Percentiles rank a stretch among this genome's conserved stretches.
phyloP scores from a whole-genome alignment of 2,113 vertebrate genomes.

The Zapus hudsonius region DNA sequence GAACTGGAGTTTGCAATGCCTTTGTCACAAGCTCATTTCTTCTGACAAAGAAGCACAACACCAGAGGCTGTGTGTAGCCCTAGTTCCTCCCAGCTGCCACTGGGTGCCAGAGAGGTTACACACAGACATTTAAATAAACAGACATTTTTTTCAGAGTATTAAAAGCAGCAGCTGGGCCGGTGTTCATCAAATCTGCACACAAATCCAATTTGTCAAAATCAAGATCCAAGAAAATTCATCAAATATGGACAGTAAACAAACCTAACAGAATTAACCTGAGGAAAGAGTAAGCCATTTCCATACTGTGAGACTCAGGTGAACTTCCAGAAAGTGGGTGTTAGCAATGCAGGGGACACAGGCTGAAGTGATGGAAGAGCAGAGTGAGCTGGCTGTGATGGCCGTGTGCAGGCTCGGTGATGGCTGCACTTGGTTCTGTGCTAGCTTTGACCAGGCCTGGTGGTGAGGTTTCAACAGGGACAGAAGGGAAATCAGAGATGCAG shows the following conservation, averaged over 20 bases:
- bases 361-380: background rate
- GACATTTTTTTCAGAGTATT: background rate
- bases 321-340: background rate
- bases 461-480: background rate
- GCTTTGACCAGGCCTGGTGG: background rate
- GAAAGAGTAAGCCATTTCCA: background rate
- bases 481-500: background rate
- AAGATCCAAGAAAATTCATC: background rate
- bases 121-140: background rate
- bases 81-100: background rate
- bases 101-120: rapidly evolving
- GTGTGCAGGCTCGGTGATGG: background rate
- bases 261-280: background rate
- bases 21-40: background rate
- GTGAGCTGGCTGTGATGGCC: background rate
- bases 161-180: background rate
- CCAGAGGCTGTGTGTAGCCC: background rate
- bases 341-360: background rate
- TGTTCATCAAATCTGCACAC: slow-evolving; percentile 46
- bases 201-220: slow-evolving; percentile 30
- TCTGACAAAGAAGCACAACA: rapidly evolving
- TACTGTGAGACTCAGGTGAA: background rate
- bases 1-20: background rate
- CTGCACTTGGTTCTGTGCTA: background rate
- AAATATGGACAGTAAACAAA: background rate